Base-by-base conservation (phyloP, 2,113 vertebrate species). In the Ploceus nigricollis region DNA sequence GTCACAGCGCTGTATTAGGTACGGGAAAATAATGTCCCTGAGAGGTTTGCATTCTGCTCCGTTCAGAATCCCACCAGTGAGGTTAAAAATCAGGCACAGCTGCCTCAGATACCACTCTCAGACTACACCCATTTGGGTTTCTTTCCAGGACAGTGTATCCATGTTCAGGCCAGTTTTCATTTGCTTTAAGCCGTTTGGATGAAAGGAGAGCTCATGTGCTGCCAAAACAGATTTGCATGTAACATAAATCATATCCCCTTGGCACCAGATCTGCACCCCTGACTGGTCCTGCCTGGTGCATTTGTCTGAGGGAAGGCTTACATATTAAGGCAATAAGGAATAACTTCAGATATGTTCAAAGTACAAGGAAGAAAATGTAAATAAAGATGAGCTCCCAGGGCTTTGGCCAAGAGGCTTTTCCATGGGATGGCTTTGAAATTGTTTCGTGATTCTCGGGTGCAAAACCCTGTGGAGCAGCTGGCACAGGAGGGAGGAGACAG, bases 161-260 rank as follows among this genome's bases (percentile, higher is more conserved):
- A 11, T 14, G 45, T 30, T 56, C 3, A 31, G 68, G 71, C 85
- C 65, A 56, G 78, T 86, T 94, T 95, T 78, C 92, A 28, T 70
- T 83, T 77, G 83, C 82, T 92, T 90, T 83, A 72, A 94, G 94
- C 22, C 44, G 78, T 83, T 94, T 92, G 88, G 82, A 90, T 86
- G 87, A 73, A 95, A 90, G 54, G 21, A 87, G 89, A 53, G 60
- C 48, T 90, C 44, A 4, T 47, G 28, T 33, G 44, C 82, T 86
- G 66, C 92, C 90, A 80, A 61, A 65, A 76, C 21, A 39, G 44
- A 82, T 94, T 88, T 94, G 48, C 60, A 71, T 57, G 54, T 88
- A 51, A 61, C 6, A 30, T 75, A 70, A 80, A 88, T 92, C n/a
- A 27, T 28, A 37, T 63, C 53, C 69, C 45, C 28, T 89, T 5